Conservation (phyloP, 2,113 vertebrate species). For the Erinaceus europaeus region DNA sequence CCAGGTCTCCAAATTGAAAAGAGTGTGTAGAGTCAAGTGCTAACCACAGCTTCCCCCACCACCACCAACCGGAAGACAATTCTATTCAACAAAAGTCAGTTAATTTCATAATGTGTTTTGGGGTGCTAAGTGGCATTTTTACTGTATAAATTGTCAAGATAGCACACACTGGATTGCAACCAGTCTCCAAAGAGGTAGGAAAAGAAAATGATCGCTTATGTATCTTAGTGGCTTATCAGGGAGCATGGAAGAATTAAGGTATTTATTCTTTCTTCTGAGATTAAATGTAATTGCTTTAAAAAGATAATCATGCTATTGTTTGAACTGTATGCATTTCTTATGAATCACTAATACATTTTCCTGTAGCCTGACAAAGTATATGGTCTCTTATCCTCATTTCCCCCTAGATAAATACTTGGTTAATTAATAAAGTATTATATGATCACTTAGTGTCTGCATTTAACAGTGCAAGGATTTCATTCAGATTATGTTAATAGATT, state of each 20-base stretch:
- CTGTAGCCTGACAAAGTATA: constrained; percentile 81
- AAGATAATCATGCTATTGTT: constrained; percentile 85
- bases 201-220: constrained; percentile 67
- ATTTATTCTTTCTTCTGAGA: constrained; percentile 82
- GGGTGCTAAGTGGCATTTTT: background rate
- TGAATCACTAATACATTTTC: constrained; percentile 84
- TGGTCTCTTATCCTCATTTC: constrained; percentile 83
- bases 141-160: constrained; percentile 33
- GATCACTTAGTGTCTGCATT: constrained; percentile 82
- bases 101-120: constrained; percentile 54
- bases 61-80: constrained; percentile 15
- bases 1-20: constrained; percentile 23
- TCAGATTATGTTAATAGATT: constrained; percentile 88
- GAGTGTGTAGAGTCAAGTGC: constrained; percentile 38
- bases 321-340: constrained; percentile 85
- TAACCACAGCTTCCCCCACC: constrained; percentile 3
- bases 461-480: constrained; percentile 83
- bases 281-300: constrained; percentile 87
- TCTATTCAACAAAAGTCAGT: constrained; percentile 32
- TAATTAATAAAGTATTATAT: constrained; percentile 88
- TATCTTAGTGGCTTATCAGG: constrained; percentile 74
- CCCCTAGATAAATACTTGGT: constrained; percentile 86
- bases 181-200: constrained; percentile 61
- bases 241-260: constrained; percentile 78
- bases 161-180: constrained; percentile 38